These are phyloP conservation scores for Zosterops japonicus DNA, from an alignment of 2,113 vertebrate genomes.

Conservation along the genomic window DNA sequence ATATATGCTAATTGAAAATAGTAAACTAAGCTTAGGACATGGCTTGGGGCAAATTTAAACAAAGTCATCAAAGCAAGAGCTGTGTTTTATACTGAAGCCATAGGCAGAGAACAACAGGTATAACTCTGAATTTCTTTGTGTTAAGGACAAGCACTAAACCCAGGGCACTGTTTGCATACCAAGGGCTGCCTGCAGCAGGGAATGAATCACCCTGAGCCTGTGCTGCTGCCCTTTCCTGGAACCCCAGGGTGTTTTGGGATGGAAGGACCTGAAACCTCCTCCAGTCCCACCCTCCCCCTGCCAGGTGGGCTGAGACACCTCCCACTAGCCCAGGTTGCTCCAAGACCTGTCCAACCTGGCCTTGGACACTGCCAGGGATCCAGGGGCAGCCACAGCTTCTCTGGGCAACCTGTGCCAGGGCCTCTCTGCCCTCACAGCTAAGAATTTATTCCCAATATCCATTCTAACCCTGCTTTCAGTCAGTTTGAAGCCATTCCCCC, in stretches of 20 bases:
- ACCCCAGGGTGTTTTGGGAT: background rate
- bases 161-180: background rate
- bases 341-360: rapidly evolving
- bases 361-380: background rate
- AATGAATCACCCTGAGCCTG: background rate
- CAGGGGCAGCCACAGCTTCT: background rate
- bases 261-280: background rate
- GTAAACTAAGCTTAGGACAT: background rate
- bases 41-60: background rate
- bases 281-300: no score
- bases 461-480: background rate
- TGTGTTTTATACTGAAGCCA: background rate
- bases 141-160: background rate
- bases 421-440: rapidly evolving
- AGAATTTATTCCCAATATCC: rapidly evolving
- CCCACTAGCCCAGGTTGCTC: rapidly evolving
- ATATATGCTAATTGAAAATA: background rate
- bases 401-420: background rate
- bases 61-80: background rate
- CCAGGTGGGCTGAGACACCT: background rate
- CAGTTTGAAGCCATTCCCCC: background rate
- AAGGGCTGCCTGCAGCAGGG: background rate
- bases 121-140: background rate
- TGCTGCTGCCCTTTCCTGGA: background rate
- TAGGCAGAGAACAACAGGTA: background rate